Conservation (phyloP, 1,140 invertebrate genomes). For the Pseudomyrmex concolor region DNA sequence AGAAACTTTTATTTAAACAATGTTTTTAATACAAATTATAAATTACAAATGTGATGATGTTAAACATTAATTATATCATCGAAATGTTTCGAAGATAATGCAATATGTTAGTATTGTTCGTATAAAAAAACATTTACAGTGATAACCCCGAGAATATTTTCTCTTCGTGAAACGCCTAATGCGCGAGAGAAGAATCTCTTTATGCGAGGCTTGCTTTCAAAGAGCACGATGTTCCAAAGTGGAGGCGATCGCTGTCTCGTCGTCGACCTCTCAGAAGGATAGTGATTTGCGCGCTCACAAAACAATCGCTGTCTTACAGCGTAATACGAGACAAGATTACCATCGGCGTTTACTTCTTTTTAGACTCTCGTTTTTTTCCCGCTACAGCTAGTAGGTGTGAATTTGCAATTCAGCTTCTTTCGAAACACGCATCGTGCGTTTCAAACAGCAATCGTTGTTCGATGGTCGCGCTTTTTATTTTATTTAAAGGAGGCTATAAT, state of each 20-base stretch:
- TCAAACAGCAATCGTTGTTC: constrained; percentile 54
- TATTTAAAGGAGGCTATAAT: constrained; percentile 63
- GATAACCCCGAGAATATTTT: constrained; percentile 54
- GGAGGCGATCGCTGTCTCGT: constrained; percentile 48
- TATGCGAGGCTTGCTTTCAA: constrained; percentile 55
- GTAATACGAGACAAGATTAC: constrained; percentile 67
- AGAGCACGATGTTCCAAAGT: constrained; percentile 56
- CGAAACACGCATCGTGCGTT: constrained; percentile 50
- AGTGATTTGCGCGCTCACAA: constrained; percentile 65
- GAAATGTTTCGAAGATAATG: background rate
- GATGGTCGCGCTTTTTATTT: constrained; percentile 56
- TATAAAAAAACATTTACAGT: constrained; percentile 33
- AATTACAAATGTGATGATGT: background rate
- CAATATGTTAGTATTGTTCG: constrained; percentile 14
- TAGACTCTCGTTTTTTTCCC: constrained; percentile 42
- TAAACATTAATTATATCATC: background rate
- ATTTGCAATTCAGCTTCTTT: constrained; percentile 57
- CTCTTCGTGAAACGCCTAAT: constrained; percentile 21
- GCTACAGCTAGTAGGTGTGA: constrained; percentile 52
- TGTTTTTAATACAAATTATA: background rate
- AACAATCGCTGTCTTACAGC: constrained; percentile 61
- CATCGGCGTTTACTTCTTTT: constrained; percentile 51
- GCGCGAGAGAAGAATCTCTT: constrained; percentile 35
- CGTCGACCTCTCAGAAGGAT: constrained; percentile 53
- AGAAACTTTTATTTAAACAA: background rate